Base-by-base conservation (phyloP, 1,140 invertebrate genomes). In the Zaprionus lachaisei region DNA sequence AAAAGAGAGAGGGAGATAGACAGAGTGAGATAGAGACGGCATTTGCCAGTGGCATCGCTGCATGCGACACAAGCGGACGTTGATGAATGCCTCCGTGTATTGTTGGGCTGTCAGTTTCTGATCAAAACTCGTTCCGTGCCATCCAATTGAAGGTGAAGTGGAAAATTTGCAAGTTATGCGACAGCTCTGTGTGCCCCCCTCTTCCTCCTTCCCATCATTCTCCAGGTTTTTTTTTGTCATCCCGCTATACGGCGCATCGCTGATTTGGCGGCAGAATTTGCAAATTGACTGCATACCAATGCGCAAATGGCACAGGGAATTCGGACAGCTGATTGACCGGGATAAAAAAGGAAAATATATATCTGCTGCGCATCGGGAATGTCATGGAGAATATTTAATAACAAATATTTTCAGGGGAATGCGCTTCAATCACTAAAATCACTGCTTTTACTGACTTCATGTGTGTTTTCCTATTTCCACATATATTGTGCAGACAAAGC, bases 81-180 rank as follows among this genome's bases (percentile, higher is more conserved):
- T 90, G 85, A 90, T 91, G 85, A 90, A 90, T 90, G 85, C 85
- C 86, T 64, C 62, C 82, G 85, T 90, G 85, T 90, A 90, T 90
- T 90, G 85, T 90, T 85, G 68, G 76, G 79, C 79, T 91, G 85
- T 91, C 85, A 82, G 73, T 76, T 91, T 72, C 70, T 72, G 82
- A 82, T 91, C 82, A 79, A 74, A 81, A 77, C 81, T 76, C 73
- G 76, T 77, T 83, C 67, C 54, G 58, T 47, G 71, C 56, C 71
- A 70, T 76, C 58, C 61, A 71, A 85, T 85, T 90, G 75, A 79
- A 89, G 79, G 84, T 90, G 84, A 89, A 79, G 79, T 78, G 85
- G 79, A 89, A 90, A 89, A 89, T 90, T 84, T 84, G 85, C 81
- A 84, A 90, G 84, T 84, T 90, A 79, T 81, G 84, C 72, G 84